Conservation (phyloP, 2,888 invertebrate species). For the Amphipyra berbera region DNA sequence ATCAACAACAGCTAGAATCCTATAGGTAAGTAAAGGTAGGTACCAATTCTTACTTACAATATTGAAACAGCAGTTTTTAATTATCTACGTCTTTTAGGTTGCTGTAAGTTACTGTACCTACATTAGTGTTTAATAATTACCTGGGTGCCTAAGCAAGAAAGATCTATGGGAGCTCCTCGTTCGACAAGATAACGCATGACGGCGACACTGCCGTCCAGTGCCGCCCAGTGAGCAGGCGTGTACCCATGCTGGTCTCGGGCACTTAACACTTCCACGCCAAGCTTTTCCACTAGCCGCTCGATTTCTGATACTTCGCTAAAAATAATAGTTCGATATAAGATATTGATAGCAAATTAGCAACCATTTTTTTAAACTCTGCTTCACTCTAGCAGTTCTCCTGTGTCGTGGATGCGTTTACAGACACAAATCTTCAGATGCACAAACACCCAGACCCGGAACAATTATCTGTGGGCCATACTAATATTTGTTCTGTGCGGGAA, state of each 20-base stretch:
- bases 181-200: slow-evolving; percentile 96
- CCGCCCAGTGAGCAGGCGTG: slow-evolving; percentile 98
- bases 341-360: too few species aligned
- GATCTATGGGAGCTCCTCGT: slow-evolving; percentile 94
- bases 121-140: slow-evolving; percentile 55
- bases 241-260: slow-evolving; percentile 97
- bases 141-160: slow-evolving; percentile 96
- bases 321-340: not conserved
- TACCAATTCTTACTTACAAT: not conserved
- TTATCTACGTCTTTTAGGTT: not conserved
- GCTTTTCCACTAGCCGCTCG: slow-evolving; percentile 95
- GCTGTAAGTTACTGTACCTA: not conserved
- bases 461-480: too few species aligned
- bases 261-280: slow-evolving; percentile 93
- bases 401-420: too few species aligned
- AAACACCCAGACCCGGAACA: not conserved
- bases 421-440: too few species aligned
- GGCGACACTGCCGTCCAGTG: slow-evolving; percentile 96
- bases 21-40: too few species aligned
- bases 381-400: too few species aligned
- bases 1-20: not conserved
- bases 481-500: too few species aligned
- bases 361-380: too few species aligned
- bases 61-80: slow-evolving; percentile 24
- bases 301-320: slow-evolving; percentile 94